Percentiles rank a stretch among this genome's conserved stretches.
These are phyloP conservation scores for Isotomurus palustris DNA, from an alignment of 2,888 invertebrate genomes.

Conservation along the genomic window DNA sequence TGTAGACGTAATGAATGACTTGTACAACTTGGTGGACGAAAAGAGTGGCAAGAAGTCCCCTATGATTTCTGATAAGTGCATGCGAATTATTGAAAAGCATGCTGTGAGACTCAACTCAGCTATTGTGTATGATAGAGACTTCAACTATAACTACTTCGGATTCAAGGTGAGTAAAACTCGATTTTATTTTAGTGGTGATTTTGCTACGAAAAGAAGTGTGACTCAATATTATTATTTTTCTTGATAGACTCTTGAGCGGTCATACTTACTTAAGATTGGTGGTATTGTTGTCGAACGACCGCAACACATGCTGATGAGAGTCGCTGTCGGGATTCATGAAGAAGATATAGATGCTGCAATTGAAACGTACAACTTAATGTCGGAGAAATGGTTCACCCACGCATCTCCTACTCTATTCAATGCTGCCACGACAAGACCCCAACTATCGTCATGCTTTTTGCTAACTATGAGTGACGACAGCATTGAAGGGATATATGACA, in stretches of 20 bases:
- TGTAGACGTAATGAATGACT: conserved; percentile 83
- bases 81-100: conserved; percentile 75
- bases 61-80: conserved; percentile 79
- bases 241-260: conserved; percentile 77
- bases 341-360: conserved; percentile 88
- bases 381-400: conserved; percentile 95
- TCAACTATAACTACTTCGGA: conserved; percentile 97
- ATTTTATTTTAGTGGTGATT: not conserved
- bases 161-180: conserved; percentile 63
- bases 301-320: conserved; percentile 98
- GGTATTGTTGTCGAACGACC: conserved; percentile 92
- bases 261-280: conserved; percentile 86
- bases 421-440: conserved; percentile 84
- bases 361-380: conserved; percentile 91
- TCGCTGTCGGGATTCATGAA: conserved; percentile 91
- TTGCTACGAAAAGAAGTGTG: not conserved
- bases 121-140: conserved; percentile 95
- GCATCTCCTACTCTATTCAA: conserved; percentile 96
- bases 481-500: conserved; percentile 91
- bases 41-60: conserved; percentile 68
- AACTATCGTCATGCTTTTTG: conserved; percentile 90
- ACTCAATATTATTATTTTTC: conserved; percentile 3
- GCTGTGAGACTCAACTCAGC: conserved; percentile 88
- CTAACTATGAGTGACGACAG: conserved; percentile 91
- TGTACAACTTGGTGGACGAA: conserved; percentile 71